Evolutionary conservation across 2,888 invertebrate species (phyloP).

Genomic region (Trachelus tabidus): DNA sequence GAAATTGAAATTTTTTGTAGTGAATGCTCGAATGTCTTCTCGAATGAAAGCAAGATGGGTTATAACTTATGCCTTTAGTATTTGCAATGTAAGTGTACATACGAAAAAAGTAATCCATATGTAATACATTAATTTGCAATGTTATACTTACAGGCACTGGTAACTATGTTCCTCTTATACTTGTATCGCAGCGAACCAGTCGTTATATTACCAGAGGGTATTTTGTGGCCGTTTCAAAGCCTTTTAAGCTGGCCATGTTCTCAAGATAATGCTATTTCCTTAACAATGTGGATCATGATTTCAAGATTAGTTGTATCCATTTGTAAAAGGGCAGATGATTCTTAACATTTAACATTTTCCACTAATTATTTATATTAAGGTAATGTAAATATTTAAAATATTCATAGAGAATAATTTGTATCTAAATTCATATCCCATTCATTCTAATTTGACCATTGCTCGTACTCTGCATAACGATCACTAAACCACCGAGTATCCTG

Average conservation of each 20-base stretch:
- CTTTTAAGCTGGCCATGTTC: slow-evolving; percentile 56
- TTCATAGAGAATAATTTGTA: too few relatives aligned
- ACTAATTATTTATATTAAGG: too few relatives aligned
- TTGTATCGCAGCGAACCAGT: slow-evolving; percentile 51
- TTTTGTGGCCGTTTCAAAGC: slow-evolving; percentile 51
- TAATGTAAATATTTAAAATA: too few relatives aligned
- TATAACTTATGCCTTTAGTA: slow-evolving; percentile 40
- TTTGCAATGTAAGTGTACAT: slow-evolving; percentile 49
- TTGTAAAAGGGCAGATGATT: neutral
- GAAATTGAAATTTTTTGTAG: slow-evolving; percentile 29
- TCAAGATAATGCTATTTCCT: slow-evolving; percentile 51
- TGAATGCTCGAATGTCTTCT: slow-evolving; percentile 30
- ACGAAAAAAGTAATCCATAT: neutral
- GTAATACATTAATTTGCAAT: neutral
- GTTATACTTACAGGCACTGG: slow-evolving; percentile 38
- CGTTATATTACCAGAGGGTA: slow-evolving; percentile 47
- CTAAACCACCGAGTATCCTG: too few relatives aligned
- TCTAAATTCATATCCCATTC: too few relatives aligned
- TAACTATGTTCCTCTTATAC: slow-evolving; percentile 40
- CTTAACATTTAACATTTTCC: too few relatives aligned
- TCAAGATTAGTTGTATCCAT: slow-evolving; percentile 40
- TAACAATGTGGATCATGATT: slow-evolving; percentile 50
- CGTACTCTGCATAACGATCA: too few relatives aligned
- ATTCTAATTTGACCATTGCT: too few relatives aligned
- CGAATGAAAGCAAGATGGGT: slow-evolving; percentile 36